Base-by-base conservation (phyloP, 2,797 vertebrate genomes). In the Rhynchonycteris naso region DNA sequence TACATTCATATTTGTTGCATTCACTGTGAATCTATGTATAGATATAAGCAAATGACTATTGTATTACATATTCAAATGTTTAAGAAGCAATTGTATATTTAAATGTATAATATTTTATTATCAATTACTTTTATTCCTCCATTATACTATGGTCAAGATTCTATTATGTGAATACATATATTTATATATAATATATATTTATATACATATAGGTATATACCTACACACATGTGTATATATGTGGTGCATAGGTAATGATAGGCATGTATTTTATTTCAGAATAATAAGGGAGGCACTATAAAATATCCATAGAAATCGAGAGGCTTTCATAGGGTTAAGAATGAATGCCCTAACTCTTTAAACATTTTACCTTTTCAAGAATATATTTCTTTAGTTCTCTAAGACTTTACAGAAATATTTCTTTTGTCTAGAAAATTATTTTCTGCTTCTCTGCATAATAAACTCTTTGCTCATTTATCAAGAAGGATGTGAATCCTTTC, bases 41-140 rank as follows among this genome's bases (percentile, higher is more conserved):
- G 21, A 90, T 91, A 12, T 52, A 35, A 47, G 11, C 12, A 38
- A 74, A 71, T 63, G 58, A 30, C 65, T 75, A 43, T 35, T 65
- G 88, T 65, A 50, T 69, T 80, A 84, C 10, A 58, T 15, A 33
- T 52, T 66, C 65, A 69, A 56, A 58, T 22, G 11, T 15, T 33
- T 79, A 14, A 50, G 43, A 78, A 87, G 26, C 2, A 86, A 26
- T 19, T 74, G 4, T 69, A 33, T 75, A 68, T 86, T 81, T 26
- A 84, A 95, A 81, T 71, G 5, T 4, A 56, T 54, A 71, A 33
- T 79, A 59, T 82, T 79, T 95, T 93, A 19, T 28, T 61, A 80
- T 66, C 63, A 24, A 21, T 58, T 38, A 15, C 56, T 78, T 61
- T 91, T 68, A 71, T 71, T 50, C 38, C 21, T n/a, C 59, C 21